Base-by-base conservation (phyloP, 2,888 invertebrate genomes). In the Hydrotaea cyrtoneurina region DNA sequence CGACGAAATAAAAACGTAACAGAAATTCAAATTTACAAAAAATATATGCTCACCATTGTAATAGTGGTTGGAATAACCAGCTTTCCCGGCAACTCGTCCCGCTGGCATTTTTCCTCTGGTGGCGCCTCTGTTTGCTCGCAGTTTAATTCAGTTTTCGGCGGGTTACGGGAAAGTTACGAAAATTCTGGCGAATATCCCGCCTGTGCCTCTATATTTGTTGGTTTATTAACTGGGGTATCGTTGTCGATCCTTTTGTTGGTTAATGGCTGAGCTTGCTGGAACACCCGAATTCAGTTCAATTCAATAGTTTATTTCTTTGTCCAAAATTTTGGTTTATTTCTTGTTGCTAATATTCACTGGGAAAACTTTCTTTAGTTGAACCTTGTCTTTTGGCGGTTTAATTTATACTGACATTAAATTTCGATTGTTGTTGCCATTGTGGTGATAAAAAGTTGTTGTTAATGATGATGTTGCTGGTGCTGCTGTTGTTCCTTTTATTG, bases 51-150 rank as follows among this genome's bases (percentile, higher is more conserved):
- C 87, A 92, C 92, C 92, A 87, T 91, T 91, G 79, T 92, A 92
- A 82, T 90, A 91, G 85, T 91, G 91, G 88, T 92, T 92, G 85
- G 92, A 92, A 87, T 90, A 92, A 75, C 92, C 92, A 88, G 92
- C 92, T 87, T 92, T 92, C 85, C 92, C 92, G 86, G 92, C 92
- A 82, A 92, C 92, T 82, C 92, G 91, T 88, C 92, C 92, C 72
- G 92, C 92, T 89, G 92, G 92, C 92, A 92, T 92, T 88, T 87
- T 89, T 77, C 57, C 69, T 69, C 39, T 46, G 19, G 11, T 66
- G 7, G 15, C 7, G 23, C 19, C 23, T 74, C n/a, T 55, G 62
- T 77, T 69, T 53, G 62, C 64, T 17, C 26, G 66, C 23, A 13
- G 23, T 26, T 23, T 23, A 26, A 59, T 59, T 55, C 55, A 55